These are phyloP conservation scores for Channa argus DNA, from an alignment of 2,113 vertebrate genomes.

Conservation along the genomic window DNA sequence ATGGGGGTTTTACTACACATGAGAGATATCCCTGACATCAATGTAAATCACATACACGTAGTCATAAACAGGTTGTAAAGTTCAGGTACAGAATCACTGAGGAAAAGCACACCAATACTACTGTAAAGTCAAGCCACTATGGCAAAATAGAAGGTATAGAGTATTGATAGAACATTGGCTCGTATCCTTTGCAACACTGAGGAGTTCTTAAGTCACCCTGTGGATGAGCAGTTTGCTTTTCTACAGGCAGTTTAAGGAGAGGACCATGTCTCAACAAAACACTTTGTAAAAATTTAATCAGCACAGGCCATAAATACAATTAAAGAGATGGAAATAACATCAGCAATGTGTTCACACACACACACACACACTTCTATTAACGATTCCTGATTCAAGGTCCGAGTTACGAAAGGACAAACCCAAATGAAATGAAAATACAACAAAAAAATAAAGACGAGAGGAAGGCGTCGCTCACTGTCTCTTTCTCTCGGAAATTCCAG, in stretches of 20 bases:
- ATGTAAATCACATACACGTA: conserved; percentile 80
- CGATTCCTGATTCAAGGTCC: conserved; percentile 64
- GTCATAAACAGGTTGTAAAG: conserved; percentile 70
- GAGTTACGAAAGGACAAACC: conserved; percentile 39
- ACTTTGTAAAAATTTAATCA: conserved; percentile 63
- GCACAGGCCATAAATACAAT: conserved; percentile 79
- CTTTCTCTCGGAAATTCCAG: conserved; percentile 38
- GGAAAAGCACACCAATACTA: conserved; percentile 79
- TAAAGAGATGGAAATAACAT: conserved; percentile 61
- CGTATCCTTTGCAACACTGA: conserved; percentile 72
- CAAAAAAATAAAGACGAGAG: conserved; percentile 17
- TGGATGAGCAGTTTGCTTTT: conserved; percentile 66
- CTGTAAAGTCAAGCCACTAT: conserved; percentile 78
- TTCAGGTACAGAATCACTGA: conserved; percentile 80
- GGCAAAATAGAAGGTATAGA: conserved; percentile 70
- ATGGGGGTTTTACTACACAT: conserved; percentile 68
- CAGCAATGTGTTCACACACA: conserved; percentile 46
- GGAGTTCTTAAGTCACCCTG: conserved; percentile 54
- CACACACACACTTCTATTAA: conserved; percentile 48
- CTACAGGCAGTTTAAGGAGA: conserved; percentile 74
- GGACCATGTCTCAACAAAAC: conserved; percentile 72
- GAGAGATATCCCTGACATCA: conserved; percentile 81
- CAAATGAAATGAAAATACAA: conserved; percentile 9
- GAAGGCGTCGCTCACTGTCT: conserved; percentile 62
- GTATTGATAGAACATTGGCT: conserved; percentile 71